Conservation (phyloP, 2,113 vertebrate genomes). For the Sarotherodon lohbergeri region DNA sequence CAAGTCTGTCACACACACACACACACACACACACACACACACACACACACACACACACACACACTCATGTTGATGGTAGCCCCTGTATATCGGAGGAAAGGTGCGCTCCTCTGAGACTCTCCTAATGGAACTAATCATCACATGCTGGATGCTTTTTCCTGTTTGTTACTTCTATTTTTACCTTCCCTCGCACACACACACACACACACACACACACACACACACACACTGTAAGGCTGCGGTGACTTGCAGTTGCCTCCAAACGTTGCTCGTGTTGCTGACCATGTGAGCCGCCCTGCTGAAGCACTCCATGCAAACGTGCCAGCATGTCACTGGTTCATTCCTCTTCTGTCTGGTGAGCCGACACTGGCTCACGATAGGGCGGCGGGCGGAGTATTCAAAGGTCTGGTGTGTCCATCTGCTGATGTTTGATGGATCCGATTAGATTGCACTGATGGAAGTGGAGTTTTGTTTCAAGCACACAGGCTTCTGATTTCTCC, state of each 20-base stretch:
- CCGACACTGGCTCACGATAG: background rate
- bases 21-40: no score
- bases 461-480: background rate
- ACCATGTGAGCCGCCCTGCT: background rate
- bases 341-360: background rate
- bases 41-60: no score
- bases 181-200: background rate
- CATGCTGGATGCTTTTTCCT: no score
- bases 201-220: background rate
- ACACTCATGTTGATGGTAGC: no score
- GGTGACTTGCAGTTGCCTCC: background rate
- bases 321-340: background rate
- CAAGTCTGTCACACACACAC: no score
- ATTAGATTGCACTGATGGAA: background rate
- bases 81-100: no score
- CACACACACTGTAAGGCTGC: background rate
- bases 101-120: no score
- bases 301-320: background rate
- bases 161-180: no score
- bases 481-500: background rate
- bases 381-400: background rate
- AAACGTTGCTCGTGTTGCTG: background rate
- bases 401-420: background rate
- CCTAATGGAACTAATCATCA: no score
- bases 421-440: background rate